Evolutionary conservation across 1,140 invertebrate genomes (phyloP).

Genomic region (Drosophila tani): DNA sequence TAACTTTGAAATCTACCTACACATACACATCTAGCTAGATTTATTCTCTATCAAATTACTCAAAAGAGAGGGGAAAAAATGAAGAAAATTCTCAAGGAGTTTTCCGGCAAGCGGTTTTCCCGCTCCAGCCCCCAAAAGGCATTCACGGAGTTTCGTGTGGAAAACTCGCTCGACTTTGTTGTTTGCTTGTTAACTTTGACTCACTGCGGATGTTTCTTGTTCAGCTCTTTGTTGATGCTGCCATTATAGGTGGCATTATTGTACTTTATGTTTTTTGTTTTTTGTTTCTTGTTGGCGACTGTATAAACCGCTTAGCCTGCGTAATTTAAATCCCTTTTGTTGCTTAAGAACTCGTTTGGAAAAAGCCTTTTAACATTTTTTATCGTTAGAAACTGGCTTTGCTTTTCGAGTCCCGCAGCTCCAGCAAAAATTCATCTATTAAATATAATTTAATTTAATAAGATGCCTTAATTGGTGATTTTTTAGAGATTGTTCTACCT

Average conservation of each 20-base stretch:
- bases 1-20: neutral
- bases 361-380: conserved; percentile 70
- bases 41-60: conserved; percentile 11
- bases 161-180: conserved; percentile 43
- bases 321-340: conserved; percentile 80
- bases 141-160: conserved; percentile 31
- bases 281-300: conserved; percentile 29
- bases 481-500: neutral
- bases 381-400: conserved; percentile 44
- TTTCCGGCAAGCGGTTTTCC: conserved; percentile 11
- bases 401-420: conserved; percentile 15
- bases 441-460: too few species aligned
- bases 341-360: conserved; percentile 65
- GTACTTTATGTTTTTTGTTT: conserved; percentile 30
- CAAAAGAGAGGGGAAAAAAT: too few species aligned
- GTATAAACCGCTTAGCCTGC: conserved; percentile 76
- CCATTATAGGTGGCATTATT: conserved; percentile 30
- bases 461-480: too few species aligned
- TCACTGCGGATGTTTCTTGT: conserved; percentile 42
- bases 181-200: conserved; percentile 57
- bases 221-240: conserved; percentile 26
- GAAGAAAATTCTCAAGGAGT: conserved; percentile 2
- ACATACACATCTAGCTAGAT: neutral
- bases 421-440: neutral
- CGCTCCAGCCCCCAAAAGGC: conserved; percentile 13